These are phyloP conservation scores for Atractosteus spatula DNA, from an alignment of 2,113 vertebrate genomes.

Conservation along the genomic window DNA sequence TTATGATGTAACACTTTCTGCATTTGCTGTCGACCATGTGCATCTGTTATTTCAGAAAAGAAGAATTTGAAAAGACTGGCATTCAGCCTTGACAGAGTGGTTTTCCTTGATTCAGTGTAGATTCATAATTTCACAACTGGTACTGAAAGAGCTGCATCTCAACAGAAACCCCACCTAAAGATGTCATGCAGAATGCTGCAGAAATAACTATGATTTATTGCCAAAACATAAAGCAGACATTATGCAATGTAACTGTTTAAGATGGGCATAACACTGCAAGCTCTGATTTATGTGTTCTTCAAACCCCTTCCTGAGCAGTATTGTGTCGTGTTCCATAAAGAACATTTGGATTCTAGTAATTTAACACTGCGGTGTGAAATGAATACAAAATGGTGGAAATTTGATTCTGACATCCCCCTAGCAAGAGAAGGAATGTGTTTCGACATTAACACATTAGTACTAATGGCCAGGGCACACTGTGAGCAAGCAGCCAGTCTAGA, in stretches of 20 bases:
- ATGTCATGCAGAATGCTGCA: background rate
- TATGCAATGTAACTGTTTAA: background rate
- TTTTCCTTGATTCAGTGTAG: slow-evolving; percentile 1
- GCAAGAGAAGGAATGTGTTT: background rate
- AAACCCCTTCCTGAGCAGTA: background rate
- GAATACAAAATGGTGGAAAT: background rate
- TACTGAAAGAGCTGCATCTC: background rate
- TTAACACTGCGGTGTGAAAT: background rate
- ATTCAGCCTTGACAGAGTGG: background rate
- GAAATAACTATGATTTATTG: background rate
- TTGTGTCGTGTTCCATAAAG: background rate
- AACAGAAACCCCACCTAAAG: background rate
- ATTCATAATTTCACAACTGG: slow-evolving; percentile 1
- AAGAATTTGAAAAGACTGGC: background rate
- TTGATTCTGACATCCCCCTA: background rate
- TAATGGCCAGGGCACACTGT: background rate
- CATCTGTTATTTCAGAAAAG: too few species aligned
- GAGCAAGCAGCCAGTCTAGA: background rate
- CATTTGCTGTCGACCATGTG: too few species aligned
- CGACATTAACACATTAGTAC: background rate
- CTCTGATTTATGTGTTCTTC: background rate
- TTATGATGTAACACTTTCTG: too few species aligned
- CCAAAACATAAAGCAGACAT: slow-evolving; percentile 4
- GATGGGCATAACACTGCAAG: background rate
- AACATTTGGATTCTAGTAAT: background rate